Evolutionary conservation across 2,888 invertebrate genomes (phyloP).

Genomic region (Nesidiocoris tenuis): DNA sequence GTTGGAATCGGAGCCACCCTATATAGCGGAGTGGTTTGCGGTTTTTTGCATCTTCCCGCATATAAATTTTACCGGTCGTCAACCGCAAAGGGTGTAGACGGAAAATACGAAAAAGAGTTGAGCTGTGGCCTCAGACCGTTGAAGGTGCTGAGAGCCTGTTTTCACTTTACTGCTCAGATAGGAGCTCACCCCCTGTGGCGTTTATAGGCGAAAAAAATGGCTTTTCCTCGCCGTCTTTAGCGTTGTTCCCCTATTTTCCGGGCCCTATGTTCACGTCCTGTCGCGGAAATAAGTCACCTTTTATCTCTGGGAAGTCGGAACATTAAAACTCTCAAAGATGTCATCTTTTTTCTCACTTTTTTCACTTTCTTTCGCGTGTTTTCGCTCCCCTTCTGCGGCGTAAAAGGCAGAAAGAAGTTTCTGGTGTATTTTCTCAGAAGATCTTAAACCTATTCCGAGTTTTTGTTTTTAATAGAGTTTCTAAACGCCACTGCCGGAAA

Average conservation of each 20-base stretch:
- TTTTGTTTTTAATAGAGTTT: too few relatives aligned
- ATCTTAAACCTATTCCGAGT: too few relatives aligned
- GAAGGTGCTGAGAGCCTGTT: conserved; percentile 13
- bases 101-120: conserved; percentile 5
- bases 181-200: conserved; percentile 15
- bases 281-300: conserved; percentile 43
- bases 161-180: conserved; percentile 46
- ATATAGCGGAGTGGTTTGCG: neutral
- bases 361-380: neutral
- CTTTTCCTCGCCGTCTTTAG: neutral
- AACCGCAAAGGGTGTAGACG: neutral
- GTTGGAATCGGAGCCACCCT: neutral
- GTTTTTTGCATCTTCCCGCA: conserved; percentile 28
- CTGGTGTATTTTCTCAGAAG: neutral
- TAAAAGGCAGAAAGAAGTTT: neutral
- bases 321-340: conserved; percentile 43
- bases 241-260: conserved; percentile 15
- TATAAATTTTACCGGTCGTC: conserved; percentile 29
- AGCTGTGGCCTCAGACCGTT: neutral
- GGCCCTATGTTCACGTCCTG: conserved; percentile 1
- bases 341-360: neutral
- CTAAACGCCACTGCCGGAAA: too few relatives aligned
- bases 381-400: neutral
- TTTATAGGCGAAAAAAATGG: conserved; percentile 43
- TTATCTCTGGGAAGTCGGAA: conserved; percentile 44